Evolutionary conservation across 2,797 vertebrate species (phyloP).

Genomic region (Coccyzus lansbergi): DNA sequence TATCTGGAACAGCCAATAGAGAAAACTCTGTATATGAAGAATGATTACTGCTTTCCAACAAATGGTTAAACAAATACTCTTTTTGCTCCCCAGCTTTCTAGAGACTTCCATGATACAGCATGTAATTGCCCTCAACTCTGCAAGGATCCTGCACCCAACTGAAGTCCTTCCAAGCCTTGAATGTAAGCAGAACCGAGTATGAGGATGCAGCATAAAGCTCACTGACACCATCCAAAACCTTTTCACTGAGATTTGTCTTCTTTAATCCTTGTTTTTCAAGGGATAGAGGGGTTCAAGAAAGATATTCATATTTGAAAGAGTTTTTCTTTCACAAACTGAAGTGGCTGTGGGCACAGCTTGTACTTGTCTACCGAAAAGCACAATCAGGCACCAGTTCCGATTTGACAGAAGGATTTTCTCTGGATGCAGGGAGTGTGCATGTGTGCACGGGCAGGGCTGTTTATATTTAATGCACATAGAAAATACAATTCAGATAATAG

Average conservation of each 20-base stretch:
- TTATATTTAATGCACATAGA: accelerated
- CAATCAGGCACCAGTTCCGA: not conserved
- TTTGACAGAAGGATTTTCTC: not conserved
- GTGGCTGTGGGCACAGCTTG: not conserved
- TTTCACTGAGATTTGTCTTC: not conserved
- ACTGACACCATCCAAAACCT: not conserved
- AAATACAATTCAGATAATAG: not conserved
- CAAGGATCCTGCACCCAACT: not conserved
- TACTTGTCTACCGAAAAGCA: not conserved
- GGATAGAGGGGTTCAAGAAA: not conserved
- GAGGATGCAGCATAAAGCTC: not conserved
- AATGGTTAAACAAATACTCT: not conserved
- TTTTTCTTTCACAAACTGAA: not conserved
- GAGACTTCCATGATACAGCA: not conserved
- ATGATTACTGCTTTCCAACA: not conserved
- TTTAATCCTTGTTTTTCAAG: not conserved
- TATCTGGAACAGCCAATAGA: not conserved
- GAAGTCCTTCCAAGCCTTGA: not conserved
- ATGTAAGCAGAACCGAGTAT: not conserved
- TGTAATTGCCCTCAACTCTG: accelerated
- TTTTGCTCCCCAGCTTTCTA: not conserved
- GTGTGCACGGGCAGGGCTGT: no score
- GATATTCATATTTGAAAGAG: not conserved
- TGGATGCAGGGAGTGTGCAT: accelerated
- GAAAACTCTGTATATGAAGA: not conserved